phyloP scores from a whole-genome alignment of 2,797 vertebrate species.

The Petrocephalus sullivani region DNA sequence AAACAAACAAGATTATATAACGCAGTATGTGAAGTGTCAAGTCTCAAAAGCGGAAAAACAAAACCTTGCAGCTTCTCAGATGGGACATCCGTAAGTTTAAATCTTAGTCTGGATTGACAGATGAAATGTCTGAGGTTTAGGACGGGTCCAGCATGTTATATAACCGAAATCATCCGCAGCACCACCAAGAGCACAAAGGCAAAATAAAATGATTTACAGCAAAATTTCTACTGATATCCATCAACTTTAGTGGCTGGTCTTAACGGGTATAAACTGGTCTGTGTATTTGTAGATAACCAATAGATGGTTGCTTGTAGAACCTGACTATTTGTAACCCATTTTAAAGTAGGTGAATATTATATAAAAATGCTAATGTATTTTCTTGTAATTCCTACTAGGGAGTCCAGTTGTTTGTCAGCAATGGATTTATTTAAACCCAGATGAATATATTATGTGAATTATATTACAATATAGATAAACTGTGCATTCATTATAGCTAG shows the following conservation, averaged over 20 bases:
- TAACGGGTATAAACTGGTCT: not conserved
- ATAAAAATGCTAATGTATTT: not conserved
- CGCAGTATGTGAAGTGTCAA: not conserved
- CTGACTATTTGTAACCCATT: not conserved
- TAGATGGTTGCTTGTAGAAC: not conserved
- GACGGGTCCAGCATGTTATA: not conserved
- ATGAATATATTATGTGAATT: not conserved
- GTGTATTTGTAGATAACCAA: not conserved
- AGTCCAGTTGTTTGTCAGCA: not conserved
- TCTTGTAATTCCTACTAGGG: not conserved
- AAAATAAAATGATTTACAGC: not conserved
- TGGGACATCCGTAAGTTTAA: not conserved
- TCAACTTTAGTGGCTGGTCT: not conserved
- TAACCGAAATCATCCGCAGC: not conserved
- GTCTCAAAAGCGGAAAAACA: not conserved
- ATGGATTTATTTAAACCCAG: not conserved
- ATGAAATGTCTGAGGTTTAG: not conserved
- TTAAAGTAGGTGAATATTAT: not conserved
- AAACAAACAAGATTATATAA: not conserved
- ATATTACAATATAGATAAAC: not conserved
- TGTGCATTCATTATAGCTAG: not conserved
- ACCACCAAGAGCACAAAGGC: not conserved
- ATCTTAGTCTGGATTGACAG: not conserved
- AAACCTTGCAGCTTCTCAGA: not conserved
- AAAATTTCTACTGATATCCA: not conserved